Percentiles rank a stretch among this genome's conserved stretches.
phyloP scores from a whole-genome alignment of 2,888 invertebrate genomes.

The Eustalomyia histrio region DNA sequence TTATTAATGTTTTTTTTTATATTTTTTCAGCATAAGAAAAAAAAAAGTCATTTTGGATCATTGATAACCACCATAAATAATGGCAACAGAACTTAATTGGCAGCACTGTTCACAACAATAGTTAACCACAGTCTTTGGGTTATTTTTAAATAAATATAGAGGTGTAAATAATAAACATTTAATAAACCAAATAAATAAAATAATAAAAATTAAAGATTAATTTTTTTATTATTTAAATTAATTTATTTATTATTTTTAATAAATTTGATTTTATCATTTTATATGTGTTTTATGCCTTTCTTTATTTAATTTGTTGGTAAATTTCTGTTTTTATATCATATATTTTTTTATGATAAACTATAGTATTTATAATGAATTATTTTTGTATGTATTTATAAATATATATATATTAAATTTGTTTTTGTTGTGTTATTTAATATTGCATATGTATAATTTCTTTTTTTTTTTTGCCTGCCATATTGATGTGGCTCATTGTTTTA shows the following conservation, averaged over 20 bases:
- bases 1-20: too few species aligned
- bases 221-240: constrained; percentile 66
- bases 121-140: too few species aligned
- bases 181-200: neutral
- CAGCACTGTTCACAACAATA: too few species aligned
- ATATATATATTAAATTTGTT: constrained; percentile 66
- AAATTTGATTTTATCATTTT: constrained; percentile 68
- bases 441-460: constrained; percentile 45
- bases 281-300: constrained; percentile 65
- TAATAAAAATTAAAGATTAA: constrained; percentile 65
- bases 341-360: constrained; percentile 57
- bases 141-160: too few species aligned
- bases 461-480: constrained; percentile 23
- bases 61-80: too few species aligned
- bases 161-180: too few species aligned
- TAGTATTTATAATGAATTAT: constrained; percentile 67
- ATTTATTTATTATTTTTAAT: constrained; percentile 62
- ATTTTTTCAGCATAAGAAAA: too few species aligned
- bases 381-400: constrained; percentile 54
- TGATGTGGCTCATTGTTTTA: constrained; percentile 41
- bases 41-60: too few species aligned
- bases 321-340: constrained; percentile 31
- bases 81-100: too few species aligned
- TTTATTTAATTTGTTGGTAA: constrained; percentile 40
- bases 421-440: constrained; percentile 64